Base-by-base conservation (phyloP, 2,888 invertebrate species). In the Monopis laevigella region DNA sequence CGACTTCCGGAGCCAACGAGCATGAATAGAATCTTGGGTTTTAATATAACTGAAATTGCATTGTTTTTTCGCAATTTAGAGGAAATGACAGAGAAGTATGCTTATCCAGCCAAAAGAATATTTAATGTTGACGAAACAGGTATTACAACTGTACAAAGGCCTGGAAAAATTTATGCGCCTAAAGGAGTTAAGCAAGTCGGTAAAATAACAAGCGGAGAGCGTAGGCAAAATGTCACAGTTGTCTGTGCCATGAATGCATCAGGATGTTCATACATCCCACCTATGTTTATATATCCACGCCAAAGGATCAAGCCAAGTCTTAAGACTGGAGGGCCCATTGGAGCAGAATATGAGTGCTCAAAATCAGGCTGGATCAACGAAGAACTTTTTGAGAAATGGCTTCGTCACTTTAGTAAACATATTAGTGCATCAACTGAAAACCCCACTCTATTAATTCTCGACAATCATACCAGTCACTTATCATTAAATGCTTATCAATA, bases 201-300 rank as follows among this genome's bases (percentile, higher is more conserved):
- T n/a, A n/a, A n/a, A n/a, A n/a, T n/a, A n/a, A n/a, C n/a, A n/a
- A n/a, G n/a, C n/a, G n/a, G n/a, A n/a, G n/a, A n/a, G n/a, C n/a
- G n/a, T n/a, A n/a, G n/a, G n/a, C n/a, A n/a, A n/a, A n/a, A n/a
- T n/a, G n/a, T n/a, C n/a, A n/a, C n/a, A n/a, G n/a, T n/a, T n/a
- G n/a, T n/a, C n/a, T n/a, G n/a, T n/a, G n/a, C n/a, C n/a, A n/a
- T n/a, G 43, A 40, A 44, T 26, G 47, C 49, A 13, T 13, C 40
- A 11, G 46, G 45, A 28, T 38, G 32, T 16, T 7, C 12, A n/a
- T 49, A 42, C 28, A 38, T 49, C 24, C 45, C 49, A 12, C 49
- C 50, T 1, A 38, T 46, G 35, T 51, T 48, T 34, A 49, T 50
- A 29, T 50, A 34, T 12, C 48, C 45, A 35, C 44, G 46, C 6